Conservation (phyloP, 2,113 vertebrate species). For the Mesitornis unicolor region DNA sequence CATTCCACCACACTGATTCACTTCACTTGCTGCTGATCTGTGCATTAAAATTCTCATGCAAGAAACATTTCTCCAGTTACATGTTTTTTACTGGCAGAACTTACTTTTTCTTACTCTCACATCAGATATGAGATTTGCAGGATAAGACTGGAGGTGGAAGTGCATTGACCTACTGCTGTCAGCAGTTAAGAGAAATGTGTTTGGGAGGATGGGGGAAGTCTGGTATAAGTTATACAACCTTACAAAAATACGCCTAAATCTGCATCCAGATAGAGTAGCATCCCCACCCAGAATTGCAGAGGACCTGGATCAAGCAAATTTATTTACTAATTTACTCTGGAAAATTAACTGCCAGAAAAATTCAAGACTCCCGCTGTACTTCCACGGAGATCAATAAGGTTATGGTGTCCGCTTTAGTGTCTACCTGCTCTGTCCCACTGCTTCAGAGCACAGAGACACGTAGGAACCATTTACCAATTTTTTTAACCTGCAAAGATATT, state of each 20-base stretch:
- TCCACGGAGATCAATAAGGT: background rate
- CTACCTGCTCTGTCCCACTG: background rate
- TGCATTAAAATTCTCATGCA: background rate
- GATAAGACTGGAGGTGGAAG: background rate
- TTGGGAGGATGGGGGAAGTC: background rate
- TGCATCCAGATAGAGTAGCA: background rate
- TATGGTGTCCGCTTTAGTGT: background rate
- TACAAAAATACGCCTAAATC: background rate
- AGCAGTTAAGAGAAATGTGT: background rate
- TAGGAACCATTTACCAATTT: slow-evolving; percentile 28
- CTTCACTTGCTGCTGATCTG: background rate
- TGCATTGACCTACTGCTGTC: background rate
- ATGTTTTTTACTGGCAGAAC: background rate
- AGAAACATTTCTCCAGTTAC: background rate
- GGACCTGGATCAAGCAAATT: background rate
- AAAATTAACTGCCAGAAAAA: background rate
- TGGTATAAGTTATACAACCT: background rate
- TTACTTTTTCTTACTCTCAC: background rate
- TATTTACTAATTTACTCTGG: background rate
- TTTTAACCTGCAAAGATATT: slow-evolving; percentile 21
- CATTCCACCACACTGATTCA: background rate
- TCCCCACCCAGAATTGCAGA: background rate
- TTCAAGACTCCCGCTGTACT: background rate
- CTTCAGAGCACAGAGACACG: background rate
- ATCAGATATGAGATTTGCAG: background rate